Conservation (phyloP, 1,140 invertebrate species). For the Drosophila cardini region DNA sequence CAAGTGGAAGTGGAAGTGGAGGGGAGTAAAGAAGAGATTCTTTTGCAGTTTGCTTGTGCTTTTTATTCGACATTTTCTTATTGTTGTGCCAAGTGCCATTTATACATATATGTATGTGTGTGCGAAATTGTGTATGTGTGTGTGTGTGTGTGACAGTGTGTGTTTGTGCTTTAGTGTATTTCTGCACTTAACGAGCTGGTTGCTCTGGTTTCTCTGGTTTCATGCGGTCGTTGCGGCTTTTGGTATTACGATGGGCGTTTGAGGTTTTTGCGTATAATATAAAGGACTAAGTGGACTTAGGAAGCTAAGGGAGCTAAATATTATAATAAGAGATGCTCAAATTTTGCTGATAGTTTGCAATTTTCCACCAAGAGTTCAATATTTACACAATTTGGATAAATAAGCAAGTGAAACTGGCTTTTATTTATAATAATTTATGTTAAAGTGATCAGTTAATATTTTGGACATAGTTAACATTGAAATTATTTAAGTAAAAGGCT, state of each 20-base stretch:
- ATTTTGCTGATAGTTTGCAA: conserved; percentile 8
- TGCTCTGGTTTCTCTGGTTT: conserved; percentile 51
- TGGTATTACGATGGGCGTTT: neutral
- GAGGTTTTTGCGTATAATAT: neutral
- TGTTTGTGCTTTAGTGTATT: conserved; percentile 31
- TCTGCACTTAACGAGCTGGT: conserved; percentile 62
- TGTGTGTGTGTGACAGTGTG: conserved; percentile 4
- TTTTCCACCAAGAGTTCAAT: too few relatives aligned
- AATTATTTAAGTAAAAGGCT: too few relatives aligned
- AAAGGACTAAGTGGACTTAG: too few relatives aligned
- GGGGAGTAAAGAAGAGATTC: conserved; percentile 7
- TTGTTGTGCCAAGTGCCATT: conserved; percentile 36
- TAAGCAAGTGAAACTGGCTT: too few relatives aligned
- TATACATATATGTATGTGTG: neutral
- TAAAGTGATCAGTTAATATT: too few relatives aligned
- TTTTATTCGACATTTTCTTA: conserved; percentile 42
- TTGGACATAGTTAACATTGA: too few relatives aligned
- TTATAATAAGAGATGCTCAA: conserved; percentile 9
- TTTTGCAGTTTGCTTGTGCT: conserved; percentile 36
- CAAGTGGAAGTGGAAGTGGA: neutral
- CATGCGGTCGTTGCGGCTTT: conserved; percentile 48
- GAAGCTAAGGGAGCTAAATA: too few relatives aligned
- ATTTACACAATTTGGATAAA: too few relatives aligned
- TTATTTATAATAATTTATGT: too few relatives aligned
- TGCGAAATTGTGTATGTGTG: neutral